Evolutionary conservation across 1,140 invertebrate species (phyloP).

Genomic region (Drosophila santomea): DNA sequence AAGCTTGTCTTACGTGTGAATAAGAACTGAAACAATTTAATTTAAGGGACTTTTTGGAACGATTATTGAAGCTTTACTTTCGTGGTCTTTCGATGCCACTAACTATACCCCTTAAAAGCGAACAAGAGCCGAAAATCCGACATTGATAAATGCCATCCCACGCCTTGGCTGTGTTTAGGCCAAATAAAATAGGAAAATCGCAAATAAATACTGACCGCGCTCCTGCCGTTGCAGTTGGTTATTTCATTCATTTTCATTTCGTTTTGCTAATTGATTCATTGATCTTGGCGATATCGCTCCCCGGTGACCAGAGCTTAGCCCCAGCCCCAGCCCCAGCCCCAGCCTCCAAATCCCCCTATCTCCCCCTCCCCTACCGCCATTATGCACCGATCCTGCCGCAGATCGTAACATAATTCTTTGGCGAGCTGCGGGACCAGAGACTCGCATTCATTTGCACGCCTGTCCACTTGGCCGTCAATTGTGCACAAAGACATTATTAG

Average conservation of each 20-base stretch:
- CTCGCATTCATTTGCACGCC: slow-evolving; percentile 72
- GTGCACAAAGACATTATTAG: slow-evolving; percentile 83
- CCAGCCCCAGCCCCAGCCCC: slow-evolving; percentile 13
- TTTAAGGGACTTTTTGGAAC: no score
- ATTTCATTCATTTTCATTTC: slow-evolving; percentile 78
- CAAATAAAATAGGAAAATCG: slow-evolving; percentile 9
- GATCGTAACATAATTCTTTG: slow-evolving; percentile 77
- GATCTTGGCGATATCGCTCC: slow-evolving; percentile 73
- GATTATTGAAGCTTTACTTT: not conserved
- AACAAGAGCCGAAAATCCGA: slow-evolving; percentile 47
- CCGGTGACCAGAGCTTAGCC: slow-evolving; percentile 40
- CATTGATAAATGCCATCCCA: slow-evolving; percentile 82
- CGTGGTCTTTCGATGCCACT: no score
- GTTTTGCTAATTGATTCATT: slow-evolving; percentile 82
- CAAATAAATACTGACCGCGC: slow-evolving; percentile 27
- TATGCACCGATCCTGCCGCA: slow-evolving; percentile 18
- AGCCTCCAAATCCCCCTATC: not conserved
- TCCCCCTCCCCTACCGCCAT: not conserved
- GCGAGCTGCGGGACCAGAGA: slow-evolving; percentile 8
- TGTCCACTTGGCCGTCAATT: slow-evolving; percentile 77
- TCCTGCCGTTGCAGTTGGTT: slow-evolving; percentile 36
- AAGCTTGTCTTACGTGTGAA: no score
- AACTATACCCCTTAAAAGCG: slow-evolving; percentile 2
- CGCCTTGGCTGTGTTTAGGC: slow-evolving; percentile 51
- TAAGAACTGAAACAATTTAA: no score